Evolutionary conservation across 92 coral and sea anemone genomes (phyloP), one percentile per base, ranked within the genome.

Genomic region (Parazoanthus atlanticus): DNA sequence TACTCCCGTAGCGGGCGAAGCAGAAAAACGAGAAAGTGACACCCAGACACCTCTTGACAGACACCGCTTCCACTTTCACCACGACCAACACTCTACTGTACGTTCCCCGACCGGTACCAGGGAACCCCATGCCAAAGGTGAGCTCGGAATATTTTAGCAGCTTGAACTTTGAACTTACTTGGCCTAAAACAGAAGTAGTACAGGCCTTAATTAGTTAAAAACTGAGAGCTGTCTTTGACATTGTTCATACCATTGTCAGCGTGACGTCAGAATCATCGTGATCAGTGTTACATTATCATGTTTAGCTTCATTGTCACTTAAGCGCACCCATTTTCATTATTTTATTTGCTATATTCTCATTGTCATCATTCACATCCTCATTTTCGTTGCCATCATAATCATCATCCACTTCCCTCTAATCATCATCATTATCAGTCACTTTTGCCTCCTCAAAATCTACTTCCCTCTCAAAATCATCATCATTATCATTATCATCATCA

Each of bases 81-180:
- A 91, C 91, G 0, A 78, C 92, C 25, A 91, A 93, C 30, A 91
- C 98, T 8, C 91, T 77, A 30, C 88, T 95, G 23, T 95, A 91
- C 65, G 84, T 93, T 38, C 97, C 97, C 0, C 88, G 81, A 54
- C 93, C 95, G 0, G 54, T 78, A 65, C 73, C 92, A 54, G 94
- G 91, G 85, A 92, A 88, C 88, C 93, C 93, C 56, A 88, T 88
- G 46, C 88, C 93, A 15, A 90, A 92, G 94, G 94, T 92, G 65
- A 85, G 23, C 28, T 23, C 52, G 28, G 28, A 21, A 75, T 36
- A 38, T 36, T 40, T 7, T 46, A 46, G 33, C 38, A 1, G 8
- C 77, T 38, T 8, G 16, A 29, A 12, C 34, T n/a, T 71, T 56
- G 21, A 26, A 43, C 65, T n/a, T 78, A 38, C 5, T 33, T 26